Evolutionary conservation across 1,140 invertebrate genomes (phyloP).

Genomic region (Drosophila ogumai): DNA sequence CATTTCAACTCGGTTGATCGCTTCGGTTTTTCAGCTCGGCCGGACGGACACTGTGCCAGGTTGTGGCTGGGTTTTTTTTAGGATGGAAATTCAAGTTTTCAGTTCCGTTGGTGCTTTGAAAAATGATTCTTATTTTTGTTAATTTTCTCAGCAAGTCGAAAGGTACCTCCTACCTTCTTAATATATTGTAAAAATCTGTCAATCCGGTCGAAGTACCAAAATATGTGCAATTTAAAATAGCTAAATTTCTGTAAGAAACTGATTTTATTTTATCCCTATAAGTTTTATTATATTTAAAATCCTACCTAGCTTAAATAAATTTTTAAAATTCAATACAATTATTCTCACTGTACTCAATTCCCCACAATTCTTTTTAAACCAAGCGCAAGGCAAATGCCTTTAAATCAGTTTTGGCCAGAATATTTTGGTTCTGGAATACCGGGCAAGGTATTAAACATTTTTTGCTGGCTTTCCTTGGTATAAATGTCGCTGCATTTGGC

Average conservation of each 20-base stretch:
- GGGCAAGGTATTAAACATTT: slow-evolving; percentile 56
- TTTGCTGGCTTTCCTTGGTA: slow-evolving; percentile 43
- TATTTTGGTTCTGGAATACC: slow-evolving; percentile 29
- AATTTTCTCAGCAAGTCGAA: background rate
- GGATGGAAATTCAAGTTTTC: slow-evolving; percentile 22
- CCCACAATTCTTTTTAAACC: background rate
- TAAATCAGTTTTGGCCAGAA: slow-evolving; percentile 18
- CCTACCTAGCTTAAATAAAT: no score
- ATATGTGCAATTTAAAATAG: no score
- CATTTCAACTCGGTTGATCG: slow-evolving; percentile 56
- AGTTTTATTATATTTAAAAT: no score
- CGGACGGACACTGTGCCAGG: slow-evolving; percentile 39
- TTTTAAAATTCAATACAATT: background rate
- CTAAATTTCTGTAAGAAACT: no score
- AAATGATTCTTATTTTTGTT: slow-evolving; percentile 18
- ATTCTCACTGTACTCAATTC: background rate
- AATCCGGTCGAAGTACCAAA: background rate
- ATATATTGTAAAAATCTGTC: no score
- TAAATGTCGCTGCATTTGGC: slow-evolving; percentile 76
- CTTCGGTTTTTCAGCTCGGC: slow-evolving; percentile 22
- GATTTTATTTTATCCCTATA: no score
- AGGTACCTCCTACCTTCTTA: no score
- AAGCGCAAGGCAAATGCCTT: background rate
- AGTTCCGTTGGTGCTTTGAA: slow-evolving; percentile 7
- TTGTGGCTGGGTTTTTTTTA: background rate